phyloP scores from a whole-genome alignment of 2,113 vertebrate genomes.

The Hiodon alosoides region DNA sequence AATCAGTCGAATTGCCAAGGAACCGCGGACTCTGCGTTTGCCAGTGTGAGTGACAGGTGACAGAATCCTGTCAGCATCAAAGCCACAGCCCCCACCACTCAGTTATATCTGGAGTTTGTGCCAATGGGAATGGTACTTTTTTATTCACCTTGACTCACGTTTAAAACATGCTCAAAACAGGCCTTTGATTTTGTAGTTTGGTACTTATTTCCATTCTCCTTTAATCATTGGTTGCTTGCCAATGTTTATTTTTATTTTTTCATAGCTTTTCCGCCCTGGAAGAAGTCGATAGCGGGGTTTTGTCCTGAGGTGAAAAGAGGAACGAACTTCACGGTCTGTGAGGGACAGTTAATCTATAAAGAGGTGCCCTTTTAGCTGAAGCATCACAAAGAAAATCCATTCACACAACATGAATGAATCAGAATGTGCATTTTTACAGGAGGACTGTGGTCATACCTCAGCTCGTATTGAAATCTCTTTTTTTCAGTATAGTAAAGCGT shows the following conservation, averaged over 20 bases:
- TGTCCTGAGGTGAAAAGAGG: conserved; percentile 4
- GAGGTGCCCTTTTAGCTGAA: conserved; percentile 17
- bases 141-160: no score
- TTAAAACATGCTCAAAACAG: no score
- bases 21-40: no score
- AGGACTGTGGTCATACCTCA: background rate
- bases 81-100: no score
- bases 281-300: conserved; percentile 5
- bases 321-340: background rate
- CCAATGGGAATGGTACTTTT: no score
- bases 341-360: conserved; percentile 22
- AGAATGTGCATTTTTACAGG: background rate
- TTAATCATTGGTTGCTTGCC: background rate
- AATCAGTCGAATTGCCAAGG: no score
- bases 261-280: background rate
- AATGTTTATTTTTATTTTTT: background rate
- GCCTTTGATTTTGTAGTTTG: background rate
- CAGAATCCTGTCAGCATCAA: no score
- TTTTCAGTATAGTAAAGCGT: no score
- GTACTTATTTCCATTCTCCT: conserved; percentile 24
- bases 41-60: no score
- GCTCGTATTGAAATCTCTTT: background rate
- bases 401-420: background rate
- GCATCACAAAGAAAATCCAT: background rate
- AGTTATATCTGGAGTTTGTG: no score